These are phyloP conservation scores for Sparus aurata DNA, from an alignment of 2,797 vertebrate genomes.

Conservation along the genomic window DNA sequence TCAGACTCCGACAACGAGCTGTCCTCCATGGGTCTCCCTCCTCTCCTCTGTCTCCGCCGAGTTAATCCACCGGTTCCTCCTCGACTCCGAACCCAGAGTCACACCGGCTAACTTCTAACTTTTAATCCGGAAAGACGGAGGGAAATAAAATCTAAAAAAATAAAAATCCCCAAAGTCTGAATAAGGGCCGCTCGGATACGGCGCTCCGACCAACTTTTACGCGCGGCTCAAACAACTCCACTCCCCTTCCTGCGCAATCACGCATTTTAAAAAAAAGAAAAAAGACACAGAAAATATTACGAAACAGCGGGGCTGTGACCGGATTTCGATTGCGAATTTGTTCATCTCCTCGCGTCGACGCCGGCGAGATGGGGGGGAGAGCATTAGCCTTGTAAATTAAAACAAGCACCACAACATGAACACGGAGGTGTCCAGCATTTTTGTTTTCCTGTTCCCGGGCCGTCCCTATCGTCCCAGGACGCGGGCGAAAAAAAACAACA, in stretches of 20 bases:
- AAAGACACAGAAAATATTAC: not conserved
- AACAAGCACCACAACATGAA: constrained; percentile 23
- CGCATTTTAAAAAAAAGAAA: constrained; percentile 34
- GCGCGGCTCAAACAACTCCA: constrained; percentile 53
- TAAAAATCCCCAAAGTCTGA: constrained; percentile 19
- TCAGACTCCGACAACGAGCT: constrained; percentile 79
- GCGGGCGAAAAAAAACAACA: constrained; percentile 69
- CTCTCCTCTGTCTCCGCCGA: constrained; percentile 52
- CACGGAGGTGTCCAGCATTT: constrained; percentile 31
- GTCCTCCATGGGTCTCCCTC: constrained; percentile 71
- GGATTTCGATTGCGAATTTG: constrained; percentile 32
- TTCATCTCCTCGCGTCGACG: not conserved
- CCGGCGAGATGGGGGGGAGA: not conserved
- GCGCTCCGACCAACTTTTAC: constrained; percentile 63
- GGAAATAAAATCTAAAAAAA: not conserved
- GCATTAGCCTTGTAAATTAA: constrained; percentile 11
- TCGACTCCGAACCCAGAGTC: constrained; percentile 53
- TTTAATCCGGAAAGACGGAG: constrained; percentile 49
- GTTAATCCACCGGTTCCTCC: constrained; percentile 66
- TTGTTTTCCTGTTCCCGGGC: constrained; percentile 65
- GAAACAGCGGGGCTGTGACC: constrained; percentile 13
- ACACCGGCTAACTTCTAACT: constrained; percentile 63
- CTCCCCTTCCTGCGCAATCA: constrained; percentile 55
- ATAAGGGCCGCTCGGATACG: constrained; percentile 56
- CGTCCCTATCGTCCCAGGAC: constrained; percentile 56